These are phyloP conservation scores for Scolanthus callimorphus DNA, from an alignment of 92 coral and sea anemone genomes.

Conservation along the genomic window DNA sequence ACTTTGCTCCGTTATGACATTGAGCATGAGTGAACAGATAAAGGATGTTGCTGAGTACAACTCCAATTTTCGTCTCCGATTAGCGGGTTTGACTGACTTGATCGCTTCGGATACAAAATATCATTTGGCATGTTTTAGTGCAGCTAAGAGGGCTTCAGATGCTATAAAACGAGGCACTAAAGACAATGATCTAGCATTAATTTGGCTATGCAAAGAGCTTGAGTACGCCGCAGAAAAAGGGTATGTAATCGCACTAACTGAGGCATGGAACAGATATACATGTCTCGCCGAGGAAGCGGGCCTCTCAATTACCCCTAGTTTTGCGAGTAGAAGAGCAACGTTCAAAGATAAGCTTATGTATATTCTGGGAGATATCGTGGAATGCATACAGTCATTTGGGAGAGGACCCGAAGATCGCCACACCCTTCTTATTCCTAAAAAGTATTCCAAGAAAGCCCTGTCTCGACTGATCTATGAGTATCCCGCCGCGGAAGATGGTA, in stretches of 20 bases:
- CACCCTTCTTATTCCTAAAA: slow-evolving; percentile 43
- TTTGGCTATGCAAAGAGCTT: slow-evolving; percentile 50
- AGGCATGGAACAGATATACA: slow-evolving; percentile 48
- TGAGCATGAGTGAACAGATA: slow-evolving; percentile 50
- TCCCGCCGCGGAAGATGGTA: slow-evolving; percentile 12
- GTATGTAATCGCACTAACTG: slow-evolving; percentile 43
- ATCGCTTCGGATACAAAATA: slow-evolving; percentile 45
- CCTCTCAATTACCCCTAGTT: slow-evolving; percentile 12
- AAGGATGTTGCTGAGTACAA: slow-evolving; percentile 31
- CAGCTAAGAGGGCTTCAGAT: slow-evolving; percentile 18
- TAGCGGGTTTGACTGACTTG: slow-evolving; percentile 47
- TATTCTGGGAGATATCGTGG: slow-evolving; percentile 18
- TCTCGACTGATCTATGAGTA: slow-evolving; percentile 7
- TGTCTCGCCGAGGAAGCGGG: slow-evolving; percentile 35
- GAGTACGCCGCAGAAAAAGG: slow-evolving; percentile 51
- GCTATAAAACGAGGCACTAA: slow-evolving; percentile 9
- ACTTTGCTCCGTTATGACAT: slow-evolving; percentile 42
- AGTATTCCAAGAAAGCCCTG: slow-evolving; percentile 20
- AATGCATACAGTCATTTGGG: slow-evolving; percentile 34
- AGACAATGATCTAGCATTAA: slow-evolving; percentile 42
- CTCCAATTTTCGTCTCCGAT: slow-evolving; percentile 26
- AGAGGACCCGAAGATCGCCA: slow-evolving; percentile 36
- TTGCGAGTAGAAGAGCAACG: slow-evolving; percentile 39
- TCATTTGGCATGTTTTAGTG: slow-evolving; percentile 31
- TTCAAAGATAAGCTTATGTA: slow-evolving; percentile 38